These are phyloP conservation scores for Nomada flava DNA, from an alignment of 2,888 invertebrate species.

Conservation along the genomic window DNA sequence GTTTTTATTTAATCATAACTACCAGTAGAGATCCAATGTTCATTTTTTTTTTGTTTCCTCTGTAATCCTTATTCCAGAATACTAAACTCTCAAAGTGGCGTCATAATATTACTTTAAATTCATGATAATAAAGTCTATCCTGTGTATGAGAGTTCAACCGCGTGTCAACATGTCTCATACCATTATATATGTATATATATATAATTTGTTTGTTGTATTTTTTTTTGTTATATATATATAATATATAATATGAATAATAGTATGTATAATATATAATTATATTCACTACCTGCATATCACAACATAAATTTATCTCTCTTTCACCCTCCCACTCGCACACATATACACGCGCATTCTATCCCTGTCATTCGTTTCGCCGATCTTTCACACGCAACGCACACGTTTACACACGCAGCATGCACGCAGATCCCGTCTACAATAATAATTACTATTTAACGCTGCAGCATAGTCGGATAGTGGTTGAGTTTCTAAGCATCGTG, in stretches of 20 bases:
- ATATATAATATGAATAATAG: slow-evolving; percentile 58
- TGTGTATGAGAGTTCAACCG: slow-evolving; percentile 80
- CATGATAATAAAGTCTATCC: slow-evolving; percentile 82
- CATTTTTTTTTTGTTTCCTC: slow-evolving; percentile 67
- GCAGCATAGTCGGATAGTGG: slow-evolving; percentile 79
- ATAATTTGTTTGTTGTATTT: slow-evolving; percentile 62
- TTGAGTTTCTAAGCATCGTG: slow-evolving; percentile 80
- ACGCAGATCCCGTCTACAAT: slow-evolving; percentile 78
- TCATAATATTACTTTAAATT: slow-evolving; percentile 81
- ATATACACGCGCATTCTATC: not conserved
- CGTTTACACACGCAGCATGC: slow-evolving; percentile 57
- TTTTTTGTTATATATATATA: slow-evolving; percentile 54
- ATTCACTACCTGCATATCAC: slow-evolving; percentile 83
- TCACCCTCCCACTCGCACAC: slow-evolving; percentile 4
- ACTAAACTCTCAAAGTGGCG: slow-evolving; percentile 81
- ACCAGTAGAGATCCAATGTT: slow-evolving; percentile 80
- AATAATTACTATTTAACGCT: slow-evolving; percentile 82
- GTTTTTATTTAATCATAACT: slow-evolving; percentile 80
- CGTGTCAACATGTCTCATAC: slow-evolving; percentile 79
- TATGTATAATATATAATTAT: slow-evolving; percentile 69
- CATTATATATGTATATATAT: slow-evolving; percentile 73
- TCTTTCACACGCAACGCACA: slow-evolving; percentile 58
- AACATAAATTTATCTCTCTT: slow-evolving; percentile 79
- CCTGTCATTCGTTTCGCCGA: slow-evolving; percentile 31
- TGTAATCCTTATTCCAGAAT: slow-evolving; percentile 73